These are phyloP conservation scores for Anthopleura xanthogrammica DNA, from an alignment of 92 coral and sea anemone species.

Conservation along the genomic window DNA sequence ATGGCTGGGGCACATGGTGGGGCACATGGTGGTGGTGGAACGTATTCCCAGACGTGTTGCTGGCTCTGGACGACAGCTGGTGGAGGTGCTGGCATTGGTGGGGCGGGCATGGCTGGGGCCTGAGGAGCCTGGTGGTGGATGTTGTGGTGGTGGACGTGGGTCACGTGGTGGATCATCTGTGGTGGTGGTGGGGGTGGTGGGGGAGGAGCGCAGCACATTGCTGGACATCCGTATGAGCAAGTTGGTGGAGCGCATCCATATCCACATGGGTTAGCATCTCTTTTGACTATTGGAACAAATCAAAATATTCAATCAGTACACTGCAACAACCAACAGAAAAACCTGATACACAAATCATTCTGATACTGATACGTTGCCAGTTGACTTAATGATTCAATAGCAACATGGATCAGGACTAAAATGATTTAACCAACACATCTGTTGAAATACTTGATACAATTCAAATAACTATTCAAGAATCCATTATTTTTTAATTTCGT, in stretches of 20 bases:
- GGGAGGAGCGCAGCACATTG: conserved; percentile 72
- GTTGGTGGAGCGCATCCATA: conserved; percentile 58
- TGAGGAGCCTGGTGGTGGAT: conserved; percentile 82
- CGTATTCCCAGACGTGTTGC: conserved; percentile 92
- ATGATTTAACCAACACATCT: no score
- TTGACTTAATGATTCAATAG: background rate
- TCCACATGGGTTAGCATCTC: conserved; percentile 96
- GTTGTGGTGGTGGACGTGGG: conserved; percentile 79
- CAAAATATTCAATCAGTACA: background rate
- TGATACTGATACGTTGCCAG: no score
- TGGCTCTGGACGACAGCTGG: conserved; percentile 88
- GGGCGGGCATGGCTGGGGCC: conserved; percentile 73
- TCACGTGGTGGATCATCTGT: conserved; percentile 84
- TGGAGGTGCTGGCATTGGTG: conserved; percentile 87
- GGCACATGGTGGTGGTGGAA: conserved; percentile 79
- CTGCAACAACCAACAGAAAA: background rate
- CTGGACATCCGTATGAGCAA: conserved; percentile 85
- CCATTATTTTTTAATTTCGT: no score
- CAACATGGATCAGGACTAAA: background rate
- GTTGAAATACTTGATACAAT: no score
- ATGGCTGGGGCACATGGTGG: conserved; percentile 71
- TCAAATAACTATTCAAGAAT: no score
- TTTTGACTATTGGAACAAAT: conserved; percentile 55
- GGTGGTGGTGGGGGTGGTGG: conserved; percentile 98
- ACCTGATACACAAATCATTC: no score